Evolutionary conservation across 2,888 invertebrate species (phyloP).

Genomic region (Apotomis betuletana): DNA sequence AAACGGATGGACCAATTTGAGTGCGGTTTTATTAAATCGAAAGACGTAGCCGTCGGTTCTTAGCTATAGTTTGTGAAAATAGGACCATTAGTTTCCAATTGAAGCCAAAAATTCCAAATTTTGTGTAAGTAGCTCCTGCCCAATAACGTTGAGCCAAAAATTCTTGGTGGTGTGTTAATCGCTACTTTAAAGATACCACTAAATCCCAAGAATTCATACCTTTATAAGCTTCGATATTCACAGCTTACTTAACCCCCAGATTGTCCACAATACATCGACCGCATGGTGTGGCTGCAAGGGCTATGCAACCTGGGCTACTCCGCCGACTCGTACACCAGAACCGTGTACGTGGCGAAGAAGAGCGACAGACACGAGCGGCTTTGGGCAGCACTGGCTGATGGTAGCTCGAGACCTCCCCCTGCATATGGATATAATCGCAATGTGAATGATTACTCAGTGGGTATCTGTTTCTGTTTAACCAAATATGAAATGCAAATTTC

Average conservation of each 20-base stretch:
- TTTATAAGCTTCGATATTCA: neutral
- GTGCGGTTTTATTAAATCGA: too few relatives aligned
- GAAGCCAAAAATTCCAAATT: too few relatives aligned
- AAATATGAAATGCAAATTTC: too few relatives aligned
- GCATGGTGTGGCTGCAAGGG: constrained; percentile 89
- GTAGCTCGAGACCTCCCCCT: constrained; percentile 26
- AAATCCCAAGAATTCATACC: too few relatives aligned
- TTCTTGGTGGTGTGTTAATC: too few relatives aligned
- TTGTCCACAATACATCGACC: constrained; percentile 86
- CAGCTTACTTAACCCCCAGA: constrained; percentile 65
- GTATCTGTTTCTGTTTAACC: neutral
- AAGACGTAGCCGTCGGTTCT: too few relatives aligned
- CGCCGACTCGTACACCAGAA: constrained; percentile 67
- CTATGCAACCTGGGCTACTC: constrained; percentile 83
- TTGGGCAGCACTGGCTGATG: constrained; percentile 85
- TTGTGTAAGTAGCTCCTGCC: too few relatives aligned
- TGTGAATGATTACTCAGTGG: constrained; percentile 12
- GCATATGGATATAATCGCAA: constrained; percentile 2
- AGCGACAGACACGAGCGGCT: constrained; percentile 85
- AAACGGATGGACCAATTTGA: too few relatives aligned
- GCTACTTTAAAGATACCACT: too few relatives aligned
- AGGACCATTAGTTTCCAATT: too few relatives aligned
- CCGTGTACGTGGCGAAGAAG: constrained; percentile 66
- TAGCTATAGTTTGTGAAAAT: too few relatives aligned
- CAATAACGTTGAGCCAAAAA: too few relatives aligned